A percentile compares a stretch with the other conserved stretches of the same genome.
These are phyloP conservation scores for Gallinago stenura DNA, from an alignment of 2,797 vertebrate species.

Conservation along the genomic window DNA sequence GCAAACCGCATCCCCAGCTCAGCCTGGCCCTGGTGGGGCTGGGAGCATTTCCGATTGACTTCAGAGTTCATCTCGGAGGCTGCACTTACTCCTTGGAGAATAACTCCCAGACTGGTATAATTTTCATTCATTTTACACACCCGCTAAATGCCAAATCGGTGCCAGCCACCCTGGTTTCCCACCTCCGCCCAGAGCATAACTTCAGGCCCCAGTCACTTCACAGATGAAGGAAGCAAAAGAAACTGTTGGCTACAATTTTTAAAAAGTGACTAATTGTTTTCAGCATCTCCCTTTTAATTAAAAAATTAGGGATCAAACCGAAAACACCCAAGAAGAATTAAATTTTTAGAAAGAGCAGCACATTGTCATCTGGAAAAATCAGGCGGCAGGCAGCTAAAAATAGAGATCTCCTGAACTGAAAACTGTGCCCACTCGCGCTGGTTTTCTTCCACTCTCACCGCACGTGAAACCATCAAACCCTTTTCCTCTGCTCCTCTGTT, in stretches of 20 bases:
- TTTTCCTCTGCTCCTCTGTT: neutral
- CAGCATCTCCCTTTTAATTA: slow-evolving; percentile 31
- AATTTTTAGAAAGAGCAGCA: fast-evolving
- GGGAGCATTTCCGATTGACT: neutral
- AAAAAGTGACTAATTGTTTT: slow-evolving; percentile 41
- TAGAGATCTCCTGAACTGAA: neutral
- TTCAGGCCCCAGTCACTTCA: neutral
- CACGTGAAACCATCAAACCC: neutral
- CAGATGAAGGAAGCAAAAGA: neutral
- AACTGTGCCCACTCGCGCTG: neutral
- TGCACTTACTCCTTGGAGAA: neutral
- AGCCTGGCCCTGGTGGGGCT: neutral
- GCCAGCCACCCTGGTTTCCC: neutral
- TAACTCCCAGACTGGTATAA: neutral
- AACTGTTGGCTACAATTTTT: neutral
- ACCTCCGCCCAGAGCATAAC: neutral
- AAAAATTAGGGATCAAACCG: neutral
- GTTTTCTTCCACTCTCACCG: neutral
- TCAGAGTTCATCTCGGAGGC: neutral
- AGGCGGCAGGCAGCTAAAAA: neutral
- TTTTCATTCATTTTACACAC: slow-evolving; percentile 7
- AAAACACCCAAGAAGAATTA: neutral
- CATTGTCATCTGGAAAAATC: slow-evolving; percentile 33
- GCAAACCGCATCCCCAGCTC: fast-evolving
- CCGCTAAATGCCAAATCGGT: neutral